Evolutionary conservation across 2,113 vertebrate species (phyloP).

Genomic region (Stigmatopora argus): DNA sequence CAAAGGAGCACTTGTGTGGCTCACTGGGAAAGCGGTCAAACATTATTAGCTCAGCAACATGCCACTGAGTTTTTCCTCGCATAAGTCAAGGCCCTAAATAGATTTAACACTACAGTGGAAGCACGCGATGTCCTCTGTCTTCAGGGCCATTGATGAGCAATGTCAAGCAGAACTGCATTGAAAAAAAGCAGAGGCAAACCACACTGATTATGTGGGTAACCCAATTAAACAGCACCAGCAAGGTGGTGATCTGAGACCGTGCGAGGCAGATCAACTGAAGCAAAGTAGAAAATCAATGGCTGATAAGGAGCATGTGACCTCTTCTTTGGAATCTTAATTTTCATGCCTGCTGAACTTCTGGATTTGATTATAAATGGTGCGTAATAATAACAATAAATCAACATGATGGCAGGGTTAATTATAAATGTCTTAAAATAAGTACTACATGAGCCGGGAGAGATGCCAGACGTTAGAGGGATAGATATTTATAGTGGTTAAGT

Average conservation of each 20-base stretch:
- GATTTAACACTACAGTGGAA: conserved; percentile 21
- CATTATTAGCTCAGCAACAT: conserved; percentile 55
- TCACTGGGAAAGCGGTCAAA: conserved; percentile 45
- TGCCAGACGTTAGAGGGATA: too few species aligned
- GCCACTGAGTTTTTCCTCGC: conserved; percentile 47
- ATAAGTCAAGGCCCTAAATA: conserved; percentile 49
- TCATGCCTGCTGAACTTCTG: conserved; percentile 11
- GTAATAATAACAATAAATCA: too few species aligned
- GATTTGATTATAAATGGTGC: background rate
- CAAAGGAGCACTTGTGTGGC: conserved; percentile 39
- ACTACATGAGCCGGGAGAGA: too few species aligned
- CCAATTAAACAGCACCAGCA: conserved; percentile 8
- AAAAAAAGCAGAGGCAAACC: background rate
- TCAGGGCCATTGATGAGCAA: conserved; percentile 26
- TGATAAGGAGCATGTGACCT: conserved; percentile 51
- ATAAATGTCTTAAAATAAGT: too few species aligned
- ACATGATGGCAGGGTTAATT: too few species aligned
- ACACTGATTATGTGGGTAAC: conserved; percentile 17
- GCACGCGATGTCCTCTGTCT: conserved; percentile 26
- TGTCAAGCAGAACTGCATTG: background rate
- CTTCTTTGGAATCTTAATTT: conserved; percentile 18
- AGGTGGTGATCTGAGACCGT: conserved; percentile 12
- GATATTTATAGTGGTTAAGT: too few species aligned
- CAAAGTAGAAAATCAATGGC: conserved; percentile 25
- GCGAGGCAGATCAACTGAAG: background rate